Evolutionary conservation across 2,888 invertebrate species (phyloP).

Genomic region (Pollenia angustigena): DNA sequence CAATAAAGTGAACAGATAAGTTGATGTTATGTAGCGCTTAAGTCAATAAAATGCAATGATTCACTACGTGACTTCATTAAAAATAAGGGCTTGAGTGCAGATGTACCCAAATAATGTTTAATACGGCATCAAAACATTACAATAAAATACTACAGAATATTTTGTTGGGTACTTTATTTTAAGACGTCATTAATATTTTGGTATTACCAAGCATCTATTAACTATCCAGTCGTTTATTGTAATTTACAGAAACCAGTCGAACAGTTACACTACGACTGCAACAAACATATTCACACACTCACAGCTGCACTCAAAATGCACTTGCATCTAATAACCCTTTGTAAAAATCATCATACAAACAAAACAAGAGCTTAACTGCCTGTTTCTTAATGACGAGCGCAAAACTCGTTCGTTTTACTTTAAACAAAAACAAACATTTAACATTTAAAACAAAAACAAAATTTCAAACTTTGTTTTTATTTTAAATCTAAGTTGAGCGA

Average conservation of each 20-base stretch:
- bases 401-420: no score
- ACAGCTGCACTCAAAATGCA: background rate
- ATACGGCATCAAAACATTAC: no score
- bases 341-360: background rate
- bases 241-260: constrained; percentile 57
- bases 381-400: background rate
- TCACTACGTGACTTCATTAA: no score
- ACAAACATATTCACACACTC: background rate
- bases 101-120: no score
- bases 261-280: background rate
- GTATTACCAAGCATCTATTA: constrained; percentile 55
- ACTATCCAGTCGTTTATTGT: constrained; percentile 18
- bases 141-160: background rate
- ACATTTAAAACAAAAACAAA: no score
- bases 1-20: no score
- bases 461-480: no score
- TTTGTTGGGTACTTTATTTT: background rate
- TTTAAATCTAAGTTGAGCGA: no score
- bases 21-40: no score
- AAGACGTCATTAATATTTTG: constrained; percentile 48
- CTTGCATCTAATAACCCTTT: background rate
- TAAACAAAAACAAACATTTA: no score
- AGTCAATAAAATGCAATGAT: no score
- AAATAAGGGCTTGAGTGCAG: no score
- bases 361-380: constrained; percentile 50